Evolutionary conservation across 2,797 vertebrate genomes (phyloP), one percentile per base, ranked within the genome.

Genomic region (Allobates femoralis): DNA sequence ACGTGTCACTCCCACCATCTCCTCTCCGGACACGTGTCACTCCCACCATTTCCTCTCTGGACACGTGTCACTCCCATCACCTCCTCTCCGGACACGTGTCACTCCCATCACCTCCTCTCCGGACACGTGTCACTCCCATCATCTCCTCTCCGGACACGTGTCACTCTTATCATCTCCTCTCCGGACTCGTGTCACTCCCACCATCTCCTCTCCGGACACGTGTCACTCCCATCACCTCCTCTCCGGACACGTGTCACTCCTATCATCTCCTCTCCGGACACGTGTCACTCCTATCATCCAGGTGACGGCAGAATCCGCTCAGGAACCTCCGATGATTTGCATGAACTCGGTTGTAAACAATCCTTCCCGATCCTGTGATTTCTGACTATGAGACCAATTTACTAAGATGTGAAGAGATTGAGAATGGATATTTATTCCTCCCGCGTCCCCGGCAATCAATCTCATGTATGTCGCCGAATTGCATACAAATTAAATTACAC

Each of bases 401-500:
- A 56, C 46, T 37, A 78, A 21, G 51, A 12, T 34, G 53, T 32
- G 30, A n/a, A 58, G 21, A n/a, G 5, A 34, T 32, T 78, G 55
- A n/a, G 76, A 30, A 37, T 78, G 32, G 41, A 56, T 82, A 55
- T 82, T 37, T 73, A 71, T 82, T 56, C 80, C 80, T 18, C 12
- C 66, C 51, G 66, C 66, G 58, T 56, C 32, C 15, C 16, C 6
- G 66, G 80, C 51, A 82, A 82, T 82, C 80, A 82, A 56, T 82
- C 50, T 82, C 80, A 19, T 82, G 66, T 73, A 18, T 69, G 32
- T 73, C 64, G 10, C 50, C 50, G 32, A 58, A 73, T 56, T 82
- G 80, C 64, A 82, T 82, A 82, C 66, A 82, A 82, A 82, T 82
- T 71, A 82, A 73, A 82, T 82, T 55, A 82, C 80, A 71, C 67